phyloP scores from a whole-genome alignment of 2,797 vertebrate species.

The Pseudopleuronectes americanus region DNA sequence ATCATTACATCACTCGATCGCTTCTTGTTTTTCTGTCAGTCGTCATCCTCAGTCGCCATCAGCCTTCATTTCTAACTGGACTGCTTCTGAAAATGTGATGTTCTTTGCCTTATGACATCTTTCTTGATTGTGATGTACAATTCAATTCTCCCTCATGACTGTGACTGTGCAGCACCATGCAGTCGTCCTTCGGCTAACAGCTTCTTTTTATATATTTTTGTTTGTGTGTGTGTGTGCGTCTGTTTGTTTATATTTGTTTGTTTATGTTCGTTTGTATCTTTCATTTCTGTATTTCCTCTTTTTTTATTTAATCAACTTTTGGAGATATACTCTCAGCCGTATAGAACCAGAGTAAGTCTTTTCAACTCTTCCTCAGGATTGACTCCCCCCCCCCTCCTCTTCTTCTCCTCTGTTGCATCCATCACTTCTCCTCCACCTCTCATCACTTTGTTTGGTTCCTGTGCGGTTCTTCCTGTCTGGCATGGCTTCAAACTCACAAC shows the following conservation, averaged over 20 bases:
- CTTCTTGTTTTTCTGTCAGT: slow-evolving; percentile 5
- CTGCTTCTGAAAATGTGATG: slow-evolving; percentile 31
- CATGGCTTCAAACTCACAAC: slow-evolving; percentile 66
- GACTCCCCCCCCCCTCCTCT: slow-evolving; percentile 1
- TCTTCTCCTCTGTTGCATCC: slow-evolving; percentile 52
- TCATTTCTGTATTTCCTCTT: slow-evolving; percentile 71
- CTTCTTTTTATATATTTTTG: slow-evolving; percentile 78
- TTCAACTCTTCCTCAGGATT: slow-evolving; percentile 65
- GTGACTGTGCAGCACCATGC: slow-evolving; percentile 56
- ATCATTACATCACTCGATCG: not conserved
- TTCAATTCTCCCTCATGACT: slow-evolving; percentile 49
- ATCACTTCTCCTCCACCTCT: slow-evolving; percentile 31
- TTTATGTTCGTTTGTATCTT: slow-evolving; percentile 68
- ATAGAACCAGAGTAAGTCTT: slow-evolving; percentile 86
- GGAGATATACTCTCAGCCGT: slow-evolving; percentile 85
- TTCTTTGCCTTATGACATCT: slow-evolving; percentile 41
- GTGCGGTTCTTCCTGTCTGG: slow-evolving; percentile 52
- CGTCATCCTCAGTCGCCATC: slow-evolving; percentile 13
- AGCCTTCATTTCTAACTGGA: not conserved
- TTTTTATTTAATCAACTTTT: slow-evolving; percentile 75
- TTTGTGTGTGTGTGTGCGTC: slow-evolving; percentile 17
- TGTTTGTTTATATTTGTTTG: slow-evolving; percentile 76
- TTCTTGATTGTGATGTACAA: slow-evolving; percentile 31
- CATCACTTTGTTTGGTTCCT: slow-evolving; percentile 42
- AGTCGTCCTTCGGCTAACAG: slow-evolving; percentile 79